Evolutionary conservation across 1,140 invertebrate genomes (phyloP).

Genomic region (Drosophila willistoni): DNA sequence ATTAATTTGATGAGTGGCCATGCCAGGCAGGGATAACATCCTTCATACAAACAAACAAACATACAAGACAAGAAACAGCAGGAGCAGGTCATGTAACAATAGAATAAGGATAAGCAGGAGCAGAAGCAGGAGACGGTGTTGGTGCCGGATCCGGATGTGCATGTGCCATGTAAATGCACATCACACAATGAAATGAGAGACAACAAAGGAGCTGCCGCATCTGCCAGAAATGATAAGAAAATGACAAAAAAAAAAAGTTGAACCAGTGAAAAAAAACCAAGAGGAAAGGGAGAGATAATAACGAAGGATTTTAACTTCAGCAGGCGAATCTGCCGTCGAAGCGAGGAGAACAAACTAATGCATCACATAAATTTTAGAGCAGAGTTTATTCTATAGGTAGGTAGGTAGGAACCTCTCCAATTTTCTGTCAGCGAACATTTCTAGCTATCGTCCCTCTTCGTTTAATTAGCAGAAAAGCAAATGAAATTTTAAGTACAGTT

Average conservation of each 20-base stretch:
- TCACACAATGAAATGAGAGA: slow-evolving; percentile 40
- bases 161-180: slow-evolving; percentile 55
- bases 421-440: background rate
- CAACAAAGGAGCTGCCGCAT: slow-evolving; percentile 17
- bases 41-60: slow-evolving; percentile 23
- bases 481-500: slow-evolving; percentile 37
- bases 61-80: background rate
- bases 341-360: slow-evolving; percentile 38
- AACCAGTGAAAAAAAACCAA: slow-evolving; percentile 33
- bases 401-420: background rate
- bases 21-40: slow-evolving; percentile 23
- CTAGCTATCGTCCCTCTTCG: slow-evolving; percentile 7
- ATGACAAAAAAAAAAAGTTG: slow-evolving; percentile 57
- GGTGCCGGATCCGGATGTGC: slow-evolving; percentile 24
- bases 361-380: slow-evolving; percentile 44
- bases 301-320: slow-evolving; percentile 6
- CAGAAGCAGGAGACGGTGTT: background rate
- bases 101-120: background rate
- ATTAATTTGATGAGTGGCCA: slow-evolving; percentile 71
- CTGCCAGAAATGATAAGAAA: slow-evolving; percentile 30
- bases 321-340: slow-evolving; percentile 4
- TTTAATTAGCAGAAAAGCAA: slow-evolving; percentile 26
- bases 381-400: background rate
- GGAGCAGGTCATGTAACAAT: slow-evolving; percentile 40
- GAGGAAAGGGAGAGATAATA: slow-evolving; percentile 16